Conservation (phyloP, 2,888 invertebrate genomes). For the Julus scandinavius region DNA sequence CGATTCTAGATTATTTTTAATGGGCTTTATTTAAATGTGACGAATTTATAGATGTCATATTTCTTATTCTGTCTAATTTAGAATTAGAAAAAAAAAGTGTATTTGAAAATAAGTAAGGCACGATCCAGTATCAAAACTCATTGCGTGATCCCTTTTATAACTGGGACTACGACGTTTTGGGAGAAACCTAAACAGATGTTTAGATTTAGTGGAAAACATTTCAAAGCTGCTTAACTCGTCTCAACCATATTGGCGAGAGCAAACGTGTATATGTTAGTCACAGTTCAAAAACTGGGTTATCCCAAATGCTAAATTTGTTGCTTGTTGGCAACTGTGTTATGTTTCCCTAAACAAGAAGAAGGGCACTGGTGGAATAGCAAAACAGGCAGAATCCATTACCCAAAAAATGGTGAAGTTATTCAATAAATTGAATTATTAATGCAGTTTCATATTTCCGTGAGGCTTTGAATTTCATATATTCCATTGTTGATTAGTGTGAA, state of each 20-base stretch:
- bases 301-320: constrained; percentile 50
- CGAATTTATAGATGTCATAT: not conserved
- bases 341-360: constrained; percentile 17
- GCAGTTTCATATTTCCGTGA: not conserved
- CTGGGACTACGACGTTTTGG: not conserved
- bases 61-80: not conserved
- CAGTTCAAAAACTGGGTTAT: constrained; percentile 50
- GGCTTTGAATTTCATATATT: not conserved
- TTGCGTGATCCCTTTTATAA: not conserved
- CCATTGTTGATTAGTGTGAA: not conserved
- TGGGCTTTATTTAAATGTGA: too few relatives aligned
- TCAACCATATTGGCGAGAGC: constrained; percentile 38
- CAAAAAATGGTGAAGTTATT: not conserved
- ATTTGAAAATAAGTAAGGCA: not conserved
- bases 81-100: not conserved
- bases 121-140: not conserved
- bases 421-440: not conserved
- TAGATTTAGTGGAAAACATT: constrained; percentile 38
- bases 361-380: constrained; percentile 39
- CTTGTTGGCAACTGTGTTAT: constrained; percentile 48
- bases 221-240: constrained; percentile 39
- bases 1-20: too few relatives aligned
- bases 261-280: constrained; percentile 38
- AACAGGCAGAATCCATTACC: constrained; percentile 11
- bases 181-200: constrained; percentile 27